These are phyloP conservation scores for Ecliptopera silaceata DNA, from an alignment of 2,888 invertebrate species.

Conservation along the genomic window DNA sequence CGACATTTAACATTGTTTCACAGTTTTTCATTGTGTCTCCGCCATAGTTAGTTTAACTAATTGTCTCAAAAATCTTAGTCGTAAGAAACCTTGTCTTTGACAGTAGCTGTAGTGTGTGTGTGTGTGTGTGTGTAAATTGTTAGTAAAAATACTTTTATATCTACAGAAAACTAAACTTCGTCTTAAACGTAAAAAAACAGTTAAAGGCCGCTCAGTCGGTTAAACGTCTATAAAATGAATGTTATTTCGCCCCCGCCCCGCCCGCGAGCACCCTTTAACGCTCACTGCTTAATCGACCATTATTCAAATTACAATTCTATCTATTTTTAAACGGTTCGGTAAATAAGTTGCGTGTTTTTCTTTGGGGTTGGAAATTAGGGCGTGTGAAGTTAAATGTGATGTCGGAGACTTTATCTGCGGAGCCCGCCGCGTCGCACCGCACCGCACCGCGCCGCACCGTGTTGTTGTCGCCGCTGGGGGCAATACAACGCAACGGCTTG, in stretches of 20 bases:
- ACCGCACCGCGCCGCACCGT: too few species aligned
- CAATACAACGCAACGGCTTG: neutral
- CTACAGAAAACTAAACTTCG: slow-evolving; percentile 13
- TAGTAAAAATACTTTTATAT: neutral
- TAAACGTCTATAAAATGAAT: slow-evolving; percentile 55
- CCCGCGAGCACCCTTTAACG: slow-evolving; percentile 29
- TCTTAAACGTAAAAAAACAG: slow-evolving; percentile 28
- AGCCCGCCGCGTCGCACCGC: too few species aligned
- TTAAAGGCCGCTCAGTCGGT: slow-evolving; percentile 39
- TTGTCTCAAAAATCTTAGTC: too few species aligned
- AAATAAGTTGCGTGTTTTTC: slow-evolving; percentile 27
- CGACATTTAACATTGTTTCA: too few species aligned
- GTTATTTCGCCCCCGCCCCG: slow-evolving; percentile 37
- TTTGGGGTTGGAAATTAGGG: slow-evolving; percentile 5
- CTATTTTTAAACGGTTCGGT: slow-evolving; percentile 40
- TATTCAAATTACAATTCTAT: slow-evolving; percentile 54
- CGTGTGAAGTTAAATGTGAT: slow-evolving; percentile 8
- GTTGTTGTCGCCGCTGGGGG: neutral
- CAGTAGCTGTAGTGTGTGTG: too few species aligned
- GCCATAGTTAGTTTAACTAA: too few species aligned
- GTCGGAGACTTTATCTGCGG: neutral
- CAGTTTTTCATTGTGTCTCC: too few species aligned
- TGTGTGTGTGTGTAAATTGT: too few species aligned
- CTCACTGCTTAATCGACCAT: slow-evolving; percentile 50
- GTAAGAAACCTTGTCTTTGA: too few species aligned